Percentiles rank a stretch among this genome's conserved stretches.
Conservation (phyloP, 2,113 vertebrate genomes). For the Gobio gobio region DNA sequence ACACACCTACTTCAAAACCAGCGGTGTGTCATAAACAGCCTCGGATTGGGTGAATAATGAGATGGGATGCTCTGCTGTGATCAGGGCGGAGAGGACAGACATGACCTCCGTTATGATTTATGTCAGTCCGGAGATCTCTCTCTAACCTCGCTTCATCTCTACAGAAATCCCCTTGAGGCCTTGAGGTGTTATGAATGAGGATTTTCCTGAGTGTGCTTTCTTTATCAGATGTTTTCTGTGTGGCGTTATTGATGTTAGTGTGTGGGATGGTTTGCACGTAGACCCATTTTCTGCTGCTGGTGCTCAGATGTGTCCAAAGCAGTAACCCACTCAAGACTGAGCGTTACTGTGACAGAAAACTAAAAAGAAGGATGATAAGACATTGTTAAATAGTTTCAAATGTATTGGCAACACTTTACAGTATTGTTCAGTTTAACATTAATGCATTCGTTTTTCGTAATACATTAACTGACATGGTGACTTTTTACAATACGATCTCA, state of each 20-base stretch:
- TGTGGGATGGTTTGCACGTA: not conserved
- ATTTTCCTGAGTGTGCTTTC: not conserved
- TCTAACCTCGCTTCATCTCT: not conserved
- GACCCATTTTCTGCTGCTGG: not conserved
- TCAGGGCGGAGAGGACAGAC: slow-evolving; percentile 5
- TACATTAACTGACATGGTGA: not conserved
- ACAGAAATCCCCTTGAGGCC: not conserved
- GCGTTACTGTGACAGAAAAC: not conserved
- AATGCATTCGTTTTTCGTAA: not conserved
- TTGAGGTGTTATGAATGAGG: not conserved
- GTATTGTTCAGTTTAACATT: not conserved
- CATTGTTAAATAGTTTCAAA: not conserved
- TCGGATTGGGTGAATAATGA: slow-evolving; percentile 2
- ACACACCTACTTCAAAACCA: not conserved
- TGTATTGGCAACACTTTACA: not conserved
- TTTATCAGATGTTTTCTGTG: not conserved
- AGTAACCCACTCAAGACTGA: not conserved
- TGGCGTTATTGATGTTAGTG: not conserved
- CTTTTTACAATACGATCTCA: too few relatives aligned
- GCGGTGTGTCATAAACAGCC: not conserved
- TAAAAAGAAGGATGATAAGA: not conserved
- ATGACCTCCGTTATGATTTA: not conserved
- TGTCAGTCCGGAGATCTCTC: not conserved
- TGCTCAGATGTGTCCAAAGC: not conserved
- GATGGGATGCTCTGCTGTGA: not conserved